Conservation (phyloP, 2,888 invertebrate species). For the Osedax fenrisi region DNA sequence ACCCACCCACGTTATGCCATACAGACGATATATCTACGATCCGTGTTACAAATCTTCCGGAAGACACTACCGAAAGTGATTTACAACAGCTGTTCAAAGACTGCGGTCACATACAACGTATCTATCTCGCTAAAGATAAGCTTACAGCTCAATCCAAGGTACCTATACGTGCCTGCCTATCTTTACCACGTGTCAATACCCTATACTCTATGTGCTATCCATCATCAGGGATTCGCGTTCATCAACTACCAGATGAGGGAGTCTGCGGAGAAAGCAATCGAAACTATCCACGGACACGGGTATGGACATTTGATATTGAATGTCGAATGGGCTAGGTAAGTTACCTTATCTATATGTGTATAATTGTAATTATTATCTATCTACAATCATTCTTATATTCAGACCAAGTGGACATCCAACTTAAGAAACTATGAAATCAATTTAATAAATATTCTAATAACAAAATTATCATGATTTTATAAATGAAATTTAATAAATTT, state of each 20-base stretch:
- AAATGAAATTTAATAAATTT: too few species aligned
- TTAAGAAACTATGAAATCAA: too few species aligned
- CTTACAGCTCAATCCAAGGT: constrained; percentile 54
- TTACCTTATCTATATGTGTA: too few species aligned
- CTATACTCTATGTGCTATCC: background rate
- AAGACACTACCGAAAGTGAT: constrained; percentile 81
- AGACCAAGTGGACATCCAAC: too few species aligned
- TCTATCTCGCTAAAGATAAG: constrained; percentile 85
- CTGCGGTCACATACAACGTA: constrained; percentile 80
- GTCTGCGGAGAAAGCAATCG: constrained; percentile 83
- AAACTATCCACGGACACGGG: constrained; percentile 75
- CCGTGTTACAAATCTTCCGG: constrained; percentile 88
- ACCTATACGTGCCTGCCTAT: constrained; percentile 18
- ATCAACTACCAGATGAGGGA: constrained; percentile 83
- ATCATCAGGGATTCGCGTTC: constrained; percentile 85
- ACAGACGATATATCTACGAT: constrained; percentile 63
- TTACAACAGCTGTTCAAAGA: constrained; percentile 85
- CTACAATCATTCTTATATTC: too few species aligned
- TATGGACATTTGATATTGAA: constrained; percentile 93
- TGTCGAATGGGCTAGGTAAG: constrained; percentile 90
- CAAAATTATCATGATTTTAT: too few species aligned
- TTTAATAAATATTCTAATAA: too few species aligned
- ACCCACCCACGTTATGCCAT: background rate
- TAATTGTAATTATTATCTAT: too few species aligned
- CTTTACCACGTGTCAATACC: too few species aligned